These are phyloP conservation scores for Sweltsa coloradensis DNA, from an alignment of 1,140 invertebrate genomes.

Conservation along the genomic window DNA sequence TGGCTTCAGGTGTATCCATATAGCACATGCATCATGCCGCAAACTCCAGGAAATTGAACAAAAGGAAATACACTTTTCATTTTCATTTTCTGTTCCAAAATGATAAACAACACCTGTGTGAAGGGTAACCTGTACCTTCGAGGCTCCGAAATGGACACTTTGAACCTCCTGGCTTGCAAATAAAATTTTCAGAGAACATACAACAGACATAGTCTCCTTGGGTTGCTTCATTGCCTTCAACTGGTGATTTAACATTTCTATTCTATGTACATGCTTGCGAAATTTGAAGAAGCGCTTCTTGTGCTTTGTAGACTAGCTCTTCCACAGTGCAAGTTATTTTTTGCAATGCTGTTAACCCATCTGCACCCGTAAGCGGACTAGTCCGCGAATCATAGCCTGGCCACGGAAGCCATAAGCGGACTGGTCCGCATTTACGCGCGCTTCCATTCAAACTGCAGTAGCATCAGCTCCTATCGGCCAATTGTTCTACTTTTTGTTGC, in stretches of 20 bases:
- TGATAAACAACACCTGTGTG: conserved; percentile 18
- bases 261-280: conserved; percentile 21
- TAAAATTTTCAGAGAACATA: conserved; percentile 27
- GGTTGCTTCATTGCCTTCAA: conserved; percentile 19
- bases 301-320: conserved; percentile 14
- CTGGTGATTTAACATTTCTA: conserved; percentile 23
- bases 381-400: no score
- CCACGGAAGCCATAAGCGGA: no score
- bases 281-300: conserved; percentile 8
- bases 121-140: conserved; percentile 19
- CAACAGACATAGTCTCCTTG: conserved; percentile 21
- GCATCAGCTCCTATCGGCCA: no score
- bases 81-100: conserved; percentile 2
- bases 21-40: conserved; percentile 15
- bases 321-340: conserved; percentile 16
- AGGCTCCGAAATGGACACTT: conserved; percentile 25
- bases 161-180: conserved; percentile 26
- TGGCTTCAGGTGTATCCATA: conserved; percentile 19
- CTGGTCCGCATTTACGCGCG: no score
- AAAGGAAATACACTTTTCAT: conserved; percentile 15
- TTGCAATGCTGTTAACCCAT: no score
- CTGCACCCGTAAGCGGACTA: no score
- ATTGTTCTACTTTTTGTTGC: no score
- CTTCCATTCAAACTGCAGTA: no score
- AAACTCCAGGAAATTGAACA: conserved; percentile 17